A percentile compares a stretch with the other conserved stretches of the same genome.
Conservation (phyloP, 2,797 vertebrate species). For the Pagetopsis macropterus region DNA sequence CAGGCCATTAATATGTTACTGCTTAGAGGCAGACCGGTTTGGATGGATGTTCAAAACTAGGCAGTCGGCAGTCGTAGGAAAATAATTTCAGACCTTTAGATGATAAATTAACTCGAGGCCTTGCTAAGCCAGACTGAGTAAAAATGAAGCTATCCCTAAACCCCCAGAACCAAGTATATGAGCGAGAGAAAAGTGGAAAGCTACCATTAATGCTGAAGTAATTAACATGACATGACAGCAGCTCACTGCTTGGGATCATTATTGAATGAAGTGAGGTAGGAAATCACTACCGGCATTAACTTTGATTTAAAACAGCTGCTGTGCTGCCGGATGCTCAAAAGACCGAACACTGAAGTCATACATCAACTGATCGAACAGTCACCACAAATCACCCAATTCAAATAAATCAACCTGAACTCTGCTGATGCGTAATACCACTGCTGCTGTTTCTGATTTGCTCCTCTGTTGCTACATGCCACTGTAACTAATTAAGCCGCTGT, state of each 20-base stretch:
- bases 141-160: slow-evolving; percentile 8
- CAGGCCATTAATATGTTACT: slow-evolving; percentile 14
- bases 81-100: slow-evolving; percentile 23
- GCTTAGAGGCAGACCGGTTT: slow-evolving; percentile 6
- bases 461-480: slow-evolving; percentile 37
- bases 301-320: slow-evolving; percentile 30
- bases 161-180: slow-evolving; percentile 3
- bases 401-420: slow-evolving; percentile 36
- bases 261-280: slow-evolving; percentile 48
- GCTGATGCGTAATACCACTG: neutral
- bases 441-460: slow-evolving; percentile 28
- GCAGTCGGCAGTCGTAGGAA: neutral
- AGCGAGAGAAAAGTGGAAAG: slow-evolving; percentile 32
- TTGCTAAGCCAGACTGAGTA: slow-evolving; percentile 3
- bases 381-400: slow-evolving; percentile 26
- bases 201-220: slow-evolving; percentile 47
- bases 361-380: slow-evolving; percentile 6
- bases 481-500: slow-evolving; percentile 65
- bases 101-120: slow-evolving; percentile 17
- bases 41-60: slow-evolving; percentile 15
- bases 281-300: slow-evolving; percentile 55
- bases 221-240: slow-evolving; percentile 41
- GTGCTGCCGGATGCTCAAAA: slow-evolving; percentile 17
- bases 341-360: slow-evolving; percentile 7
- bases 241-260: slow-evolving; percentile 43